phyloP scores from a whole-genome alignment of 1,140 invertebrate genomes.

The Leptinotarsa undecemlineata region DNA sequence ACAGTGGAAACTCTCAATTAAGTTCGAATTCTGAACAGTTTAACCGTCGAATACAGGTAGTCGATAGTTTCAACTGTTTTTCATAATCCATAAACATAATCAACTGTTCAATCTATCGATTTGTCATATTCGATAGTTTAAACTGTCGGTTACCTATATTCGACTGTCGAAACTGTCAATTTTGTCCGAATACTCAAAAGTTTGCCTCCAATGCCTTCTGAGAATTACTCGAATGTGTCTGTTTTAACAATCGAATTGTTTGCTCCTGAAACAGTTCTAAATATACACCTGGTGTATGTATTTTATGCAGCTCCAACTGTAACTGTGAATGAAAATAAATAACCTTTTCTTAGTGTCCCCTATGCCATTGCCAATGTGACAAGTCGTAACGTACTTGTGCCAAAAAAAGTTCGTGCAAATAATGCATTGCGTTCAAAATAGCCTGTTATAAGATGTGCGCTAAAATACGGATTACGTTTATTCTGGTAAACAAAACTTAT shows the following conservation, averaged over 20 bases:
- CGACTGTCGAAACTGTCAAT: too few relatives aligned
- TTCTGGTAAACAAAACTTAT: neutral
- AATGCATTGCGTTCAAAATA: slow-evolving; percentile 8
- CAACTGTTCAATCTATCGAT: too few relatives aligned
- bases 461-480: slow-evolving; percentile 2
- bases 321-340: slow-evolving; percentile 6
- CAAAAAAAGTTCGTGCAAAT: neutral
- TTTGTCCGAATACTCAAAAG: too few relatives aligned
- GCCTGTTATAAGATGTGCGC: neutral
- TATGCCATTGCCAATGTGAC: slow-evolving; percentile 4
- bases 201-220: too few relatives aligned
- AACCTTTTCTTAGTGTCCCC: slow-evolving; percentile 2
- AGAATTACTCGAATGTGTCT: too few relatives aligned
- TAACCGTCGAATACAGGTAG: too few relatives aligned
- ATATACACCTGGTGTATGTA: neutral
- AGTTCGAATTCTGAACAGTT: too few relatives aligned
- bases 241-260: neutral
- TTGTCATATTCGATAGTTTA: too few relatives aligned
- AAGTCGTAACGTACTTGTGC: neutral
- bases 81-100: too few relatives aligned
- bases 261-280: neutral
- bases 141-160: too few relatives aligned
- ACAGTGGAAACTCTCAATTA: too few relatives aligned
- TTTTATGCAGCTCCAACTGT: neutral
- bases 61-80: too few relatives aligned